Conservation (phyloP, 2,888 invertebrate genomes). For the Patella pellucida region DNA sequence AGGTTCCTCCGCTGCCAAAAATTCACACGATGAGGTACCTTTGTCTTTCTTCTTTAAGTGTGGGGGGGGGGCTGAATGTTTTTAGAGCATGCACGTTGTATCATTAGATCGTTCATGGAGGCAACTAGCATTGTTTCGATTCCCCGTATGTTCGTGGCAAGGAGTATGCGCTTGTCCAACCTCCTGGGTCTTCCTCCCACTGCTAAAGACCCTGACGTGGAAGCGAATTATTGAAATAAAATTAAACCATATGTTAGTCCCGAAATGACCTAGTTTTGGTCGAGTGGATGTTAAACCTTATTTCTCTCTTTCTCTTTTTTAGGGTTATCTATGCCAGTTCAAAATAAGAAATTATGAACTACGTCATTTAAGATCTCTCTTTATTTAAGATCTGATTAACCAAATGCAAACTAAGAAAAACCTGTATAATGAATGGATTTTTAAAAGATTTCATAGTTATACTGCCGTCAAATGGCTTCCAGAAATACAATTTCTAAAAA, state of each 20-base stretch:
- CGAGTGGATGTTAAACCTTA: background rate
- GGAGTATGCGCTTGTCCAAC: too few species aligned
- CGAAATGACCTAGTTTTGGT: too few species aligned
- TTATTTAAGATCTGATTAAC: background rate
- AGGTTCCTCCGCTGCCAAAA: slow-evolving; percentile 29
- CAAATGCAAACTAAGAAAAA: too few species aligned
- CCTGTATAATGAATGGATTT: too few species aligned
- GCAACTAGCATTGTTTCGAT: too few species aligned
- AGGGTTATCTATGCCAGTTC: background rate
- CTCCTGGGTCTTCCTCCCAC: background rate
- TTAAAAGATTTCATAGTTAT: too few species aligned
- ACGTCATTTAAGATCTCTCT: background rate
- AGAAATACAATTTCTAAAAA: too few species aligned
- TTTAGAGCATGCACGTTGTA: slow-evolving; percentile 37
- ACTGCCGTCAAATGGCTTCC: too few species aligned
- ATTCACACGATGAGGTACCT: slow-evolving; percentile 30
- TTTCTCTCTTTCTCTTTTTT: background rate
- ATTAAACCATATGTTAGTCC: too few species aligned
- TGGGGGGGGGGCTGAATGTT: slow-evolving; percentile 46
- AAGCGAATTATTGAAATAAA: too few species aligned
- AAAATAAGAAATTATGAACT: background rate
- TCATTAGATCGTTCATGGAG: too few species aligned
- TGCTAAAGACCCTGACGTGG: background rate
- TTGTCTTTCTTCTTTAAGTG: slow-evolving; percentile 14
- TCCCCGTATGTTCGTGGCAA: too few species aligned